Evolutionary conservation across 2,113 vertebrate genomes (phyloP), one percentile per base, ranked within the genome.

Genomic region (Pantherophis guttatus): DNA sequence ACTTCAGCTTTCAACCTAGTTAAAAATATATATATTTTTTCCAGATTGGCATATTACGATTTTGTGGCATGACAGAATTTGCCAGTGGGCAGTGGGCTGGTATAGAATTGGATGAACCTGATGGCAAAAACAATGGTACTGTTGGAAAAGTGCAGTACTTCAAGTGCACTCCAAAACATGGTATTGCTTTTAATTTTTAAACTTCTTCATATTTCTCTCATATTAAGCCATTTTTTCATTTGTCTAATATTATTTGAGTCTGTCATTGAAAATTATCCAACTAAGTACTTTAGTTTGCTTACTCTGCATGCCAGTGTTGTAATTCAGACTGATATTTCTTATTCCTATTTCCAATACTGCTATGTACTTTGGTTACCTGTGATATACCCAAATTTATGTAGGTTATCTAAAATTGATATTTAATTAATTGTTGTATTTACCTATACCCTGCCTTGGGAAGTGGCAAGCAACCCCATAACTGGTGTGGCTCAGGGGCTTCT

Each of bases 41-140:
- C 48, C 95, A 99, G 99, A 97, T 99, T 55, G 99, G 99, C 53
- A 99, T 97, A 0, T 97, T 99, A 96, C 97, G 98, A 52, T 99
- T 99, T 97, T 99, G 98, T 93, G 99, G 99, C 93, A 98, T 98
- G 95, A 99, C 99, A 0, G 98, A 99, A 94, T 99, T 99, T 97
- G 98, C 99, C 11, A 98, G 97, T 52, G 99, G 99, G 13, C 98
- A 99, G 75, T 99, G 99, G 99, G 99, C 99, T 52, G 99, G 99
- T 58, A 95, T 99, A 95, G 99, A 99, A 94, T 97, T 99, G 90
- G 98, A 99, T 95, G 98, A 99, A 94, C 97, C 99, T 2, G 99
- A 99, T 94, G 99, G 99, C 24, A 99, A 99, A 97, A 99, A 99
- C 91, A 97, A 99, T 2, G 99, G 99, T 91, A 98, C 98, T 0